phyloP scores from a whole-genome alignment of 2,113 vertebrate genomes.

The Herpailurus yagouaroundi region DNA sequence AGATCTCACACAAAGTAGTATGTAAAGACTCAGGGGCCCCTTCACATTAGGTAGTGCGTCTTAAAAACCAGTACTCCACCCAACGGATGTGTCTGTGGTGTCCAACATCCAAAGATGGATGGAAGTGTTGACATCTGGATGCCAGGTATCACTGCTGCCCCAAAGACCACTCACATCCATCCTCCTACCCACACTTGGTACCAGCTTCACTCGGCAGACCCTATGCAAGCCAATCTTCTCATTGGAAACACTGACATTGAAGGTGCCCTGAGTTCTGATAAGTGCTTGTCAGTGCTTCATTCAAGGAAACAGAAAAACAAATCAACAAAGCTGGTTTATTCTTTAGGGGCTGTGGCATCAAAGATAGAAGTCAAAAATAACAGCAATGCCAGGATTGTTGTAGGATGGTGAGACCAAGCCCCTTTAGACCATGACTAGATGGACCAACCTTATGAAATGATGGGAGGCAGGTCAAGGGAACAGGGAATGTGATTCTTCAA shows the following conservation, averaged over 20 bases:
- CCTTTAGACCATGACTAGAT: neutral
- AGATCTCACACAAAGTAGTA: neutral
- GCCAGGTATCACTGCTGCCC: neutral
- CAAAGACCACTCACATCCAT: neutral
- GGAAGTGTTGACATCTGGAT: neutral
- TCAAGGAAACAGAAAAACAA: neutral
- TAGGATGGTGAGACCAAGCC: neutral
- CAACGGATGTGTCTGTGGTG: neutral
- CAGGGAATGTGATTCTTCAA: neutral
- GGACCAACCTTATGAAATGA: neutral
- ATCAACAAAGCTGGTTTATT: neutral
- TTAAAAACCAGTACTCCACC: neutral
- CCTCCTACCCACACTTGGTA: neutral
- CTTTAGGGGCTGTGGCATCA: neutral
- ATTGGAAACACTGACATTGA: neutral
- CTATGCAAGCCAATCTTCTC: neutral
- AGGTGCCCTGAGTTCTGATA: neutral
- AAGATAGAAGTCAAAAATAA: slow-evolving; percentile 20
- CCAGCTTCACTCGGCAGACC: neutral
- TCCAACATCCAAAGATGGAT: neutral
- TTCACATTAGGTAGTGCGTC: neutral
- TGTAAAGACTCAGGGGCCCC: neutral
- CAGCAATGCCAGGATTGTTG: neutral
- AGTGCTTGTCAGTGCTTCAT: neutral
- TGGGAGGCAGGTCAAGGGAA: neutral